Evolutionary conservation across 2,797 vertebrate species (phyloP).

Genomic region (Tokudaia tokunoshimensis): DNA sequence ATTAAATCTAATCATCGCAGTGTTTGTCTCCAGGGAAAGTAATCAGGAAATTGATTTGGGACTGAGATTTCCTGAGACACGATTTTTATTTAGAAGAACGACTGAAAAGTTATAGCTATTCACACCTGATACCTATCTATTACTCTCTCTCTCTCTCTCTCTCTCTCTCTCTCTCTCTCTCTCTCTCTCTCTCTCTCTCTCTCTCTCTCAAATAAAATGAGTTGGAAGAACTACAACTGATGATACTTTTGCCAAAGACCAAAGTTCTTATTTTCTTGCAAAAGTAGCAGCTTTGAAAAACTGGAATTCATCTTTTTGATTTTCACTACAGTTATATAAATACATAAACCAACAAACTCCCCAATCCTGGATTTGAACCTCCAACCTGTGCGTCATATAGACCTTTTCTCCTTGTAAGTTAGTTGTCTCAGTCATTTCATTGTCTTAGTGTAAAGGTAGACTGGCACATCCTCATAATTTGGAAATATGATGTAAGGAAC

Average conservation of each 20-base stretch:
- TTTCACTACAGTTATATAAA: not conserved
- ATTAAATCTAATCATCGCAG: not conserved
- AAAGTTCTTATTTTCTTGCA: constrained; percentile 11
- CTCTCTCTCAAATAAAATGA: not conserved
- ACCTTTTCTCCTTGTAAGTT: not conserved
- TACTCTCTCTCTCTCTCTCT: not conserved
- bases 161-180: no score
- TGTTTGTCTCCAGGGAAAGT: not conserved
- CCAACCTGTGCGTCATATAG: not conserved
- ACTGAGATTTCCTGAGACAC: not conserved
- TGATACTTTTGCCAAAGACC: not conserved
- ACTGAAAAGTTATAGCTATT: not conserved
- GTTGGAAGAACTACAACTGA: not conserved
- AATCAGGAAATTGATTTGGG: not conserved
- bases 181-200: not conserved
- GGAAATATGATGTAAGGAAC: not conserved
- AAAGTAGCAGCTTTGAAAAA: constrained; percentile 41
- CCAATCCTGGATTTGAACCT: not conserved
- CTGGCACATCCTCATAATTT: not conserved
- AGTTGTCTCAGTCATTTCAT: not conserved
- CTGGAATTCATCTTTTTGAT: not conserved
- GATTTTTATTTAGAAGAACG: constrained; percentile 7
- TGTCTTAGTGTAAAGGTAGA: not conserved
- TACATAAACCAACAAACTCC: not conserved
- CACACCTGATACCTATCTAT: not conserved